A percentile compares a stretch with the other conserved stretches of the same genome.
phyloP scores from a whole-genome alignment of 2,888 invertebrate genomes.

The Agrotis segetum region DNA sequence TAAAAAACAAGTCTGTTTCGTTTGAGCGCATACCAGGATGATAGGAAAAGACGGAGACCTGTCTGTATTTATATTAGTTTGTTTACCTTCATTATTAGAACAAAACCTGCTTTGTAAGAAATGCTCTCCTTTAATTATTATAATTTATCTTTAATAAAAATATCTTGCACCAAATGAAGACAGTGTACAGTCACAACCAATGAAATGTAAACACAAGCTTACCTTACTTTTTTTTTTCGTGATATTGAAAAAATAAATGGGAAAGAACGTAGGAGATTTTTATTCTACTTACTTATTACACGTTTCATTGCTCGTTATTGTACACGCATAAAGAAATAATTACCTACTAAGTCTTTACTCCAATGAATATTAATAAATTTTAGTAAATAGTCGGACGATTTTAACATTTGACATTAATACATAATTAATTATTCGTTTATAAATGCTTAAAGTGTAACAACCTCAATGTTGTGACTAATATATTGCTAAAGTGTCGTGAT shows the following conservation, averaged over 20 bases:
- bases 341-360: conserved; percentile 10
- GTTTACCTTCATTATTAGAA: conserved; percentile 53
- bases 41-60: conserved; percentile 29
- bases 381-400: conserved; percentile 56
- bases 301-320: neutral
- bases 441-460: conserved; percentile 65
- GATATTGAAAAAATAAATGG: too few relatives aligned
- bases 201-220: too few relatives aligned
- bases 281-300: too few relatives aligned
- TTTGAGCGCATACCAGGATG: conserved; percentile 26
- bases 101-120: conserved; percentile 63
- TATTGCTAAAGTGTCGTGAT: conserved; percentile 38
- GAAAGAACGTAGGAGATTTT: too few relatives aligned
- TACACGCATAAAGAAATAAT: conserved; percentile 12
- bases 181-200: conserved; percentile 7
- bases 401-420: conserved; percentile 75
- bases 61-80: conserved; percentile 49
- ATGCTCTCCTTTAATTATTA: conserved; percentile 56
- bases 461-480: conserved; percentile 63
- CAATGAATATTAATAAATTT: conserved; percentile 52
- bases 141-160: neutral
- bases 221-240: too few relatives aligned
- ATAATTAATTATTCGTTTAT: conserved; percentile 69
- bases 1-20: conserved; percentile 6
- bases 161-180: conserved; percentile 13